Base-by-base conservation (phyloP, 2,113 vertebrate species). In the Hylia prasina region DNA sequence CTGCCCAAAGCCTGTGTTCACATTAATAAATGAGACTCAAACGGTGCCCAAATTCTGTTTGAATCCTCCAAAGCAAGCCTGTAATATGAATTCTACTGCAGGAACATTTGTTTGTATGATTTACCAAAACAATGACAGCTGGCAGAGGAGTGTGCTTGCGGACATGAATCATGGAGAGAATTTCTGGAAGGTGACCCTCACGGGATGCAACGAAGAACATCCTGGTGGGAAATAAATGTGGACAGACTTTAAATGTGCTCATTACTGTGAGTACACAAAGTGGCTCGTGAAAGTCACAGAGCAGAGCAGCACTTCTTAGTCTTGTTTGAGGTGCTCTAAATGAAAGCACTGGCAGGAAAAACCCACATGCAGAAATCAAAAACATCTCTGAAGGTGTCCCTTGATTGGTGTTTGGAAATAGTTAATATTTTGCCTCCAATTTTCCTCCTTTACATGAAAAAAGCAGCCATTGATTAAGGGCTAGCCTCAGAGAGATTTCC, bases 111-210 rank as follows among this genome's bases (percentile, higher is more conserved):
- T 97, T 96, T 97, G 80, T 91, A 94, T 94, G 96, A 98, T 98
- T 99, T 98, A 99, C 99, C 99, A 99, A 97, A 93, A 99, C 97
- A 94, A 99, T 97, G 95, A 99, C 99, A 96, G 99, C 99, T 97
- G 99, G 98, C 94, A 99, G 96, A 75, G 99, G 99, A 83, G 99
- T 99, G 97, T 99, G 98, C 97, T 99, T 98, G 93, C 97, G 98
- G 93, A 99, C 95, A 81, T 99, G 99, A 98, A 99, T 98, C 99
- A 99, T 99, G 91, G 99, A 99, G 90, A 99, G 98, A 93, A 99
- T 98, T 97, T 99, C 98, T 12, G 99, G 99, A 95, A 99, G 99
- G 89, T 99, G 99, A 96, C 99, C 99, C 98, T 99, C 99, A 61
- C 99, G 99, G 60, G 99, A 99, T 5, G 99, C 99, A 65, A 99